These are phyloP conservation scores for Lophura nycthemera DNA, from an alignment of 2,113 vertebrate species.

Conservation along the genomic window DNA sequence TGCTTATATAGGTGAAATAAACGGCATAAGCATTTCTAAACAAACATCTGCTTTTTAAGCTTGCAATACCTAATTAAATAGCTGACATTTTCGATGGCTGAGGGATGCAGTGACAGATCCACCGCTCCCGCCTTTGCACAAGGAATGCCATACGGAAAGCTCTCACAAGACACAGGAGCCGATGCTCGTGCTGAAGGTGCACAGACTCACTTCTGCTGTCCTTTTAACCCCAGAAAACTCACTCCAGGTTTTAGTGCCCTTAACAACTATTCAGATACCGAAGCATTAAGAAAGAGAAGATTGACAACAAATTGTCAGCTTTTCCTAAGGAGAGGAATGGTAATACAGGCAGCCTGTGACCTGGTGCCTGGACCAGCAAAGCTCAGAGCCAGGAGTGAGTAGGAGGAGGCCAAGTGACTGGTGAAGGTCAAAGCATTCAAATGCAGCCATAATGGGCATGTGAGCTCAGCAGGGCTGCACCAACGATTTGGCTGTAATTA, in stretches of 20 bases:
- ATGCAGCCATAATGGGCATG: accelerated
- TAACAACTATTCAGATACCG: not conserved
- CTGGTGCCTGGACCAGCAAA: not conserved
- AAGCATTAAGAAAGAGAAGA: not conserved
- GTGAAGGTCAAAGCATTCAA: not conserved
- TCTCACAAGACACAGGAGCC: not conserved
- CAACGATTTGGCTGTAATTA: not conserved
- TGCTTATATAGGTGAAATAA: not conserved
- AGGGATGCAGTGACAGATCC: not conserved
- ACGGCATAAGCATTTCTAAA: not conserved
- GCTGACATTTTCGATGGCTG: not conserved
- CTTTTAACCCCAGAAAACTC: not conserved
- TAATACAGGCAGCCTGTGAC: not conserved
- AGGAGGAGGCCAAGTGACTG: accelerated
- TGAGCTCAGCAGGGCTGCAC: not conserved
- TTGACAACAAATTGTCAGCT: not conserved
- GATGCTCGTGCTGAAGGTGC: not conserved
- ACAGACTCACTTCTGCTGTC: accelerated
- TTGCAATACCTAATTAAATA: not conserved
- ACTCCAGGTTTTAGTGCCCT: not conserved
- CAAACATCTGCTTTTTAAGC: not conserved
- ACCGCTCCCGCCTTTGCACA: accelerated
- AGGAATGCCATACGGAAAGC: accelerated
- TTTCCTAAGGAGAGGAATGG: accelerated
- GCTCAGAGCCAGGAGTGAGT: accelerated